Evolutionary conservation across 2,888 invertebrate species (phyloP), one percentile per base, ranked within the genome.

Genomic region (Callimorpha dominula): DNA sequence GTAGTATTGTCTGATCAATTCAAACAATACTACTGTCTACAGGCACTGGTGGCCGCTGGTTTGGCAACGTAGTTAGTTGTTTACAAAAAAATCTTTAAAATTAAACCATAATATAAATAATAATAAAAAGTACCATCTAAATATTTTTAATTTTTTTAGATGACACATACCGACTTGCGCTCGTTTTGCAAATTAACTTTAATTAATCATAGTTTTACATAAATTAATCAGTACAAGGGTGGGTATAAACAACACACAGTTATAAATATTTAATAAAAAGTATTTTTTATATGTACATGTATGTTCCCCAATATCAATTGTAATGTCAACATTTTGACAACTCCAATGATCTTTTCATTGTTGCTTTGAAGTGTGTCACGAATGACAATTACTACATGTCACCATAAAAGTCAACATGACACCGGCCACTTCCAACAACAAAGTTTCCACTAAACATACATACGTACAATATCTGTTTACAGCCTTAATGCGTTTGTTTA

Each of bases 401-500:
- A 64, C 11, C 43, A 20, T 43, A 57, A 73, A 75, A 63, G 77
- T 77, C 78, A 78, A 78, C 66, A 78, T 81, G 83, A 81, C 78
- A 81, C 78, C 65, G 78, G 82, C 64, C 82, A 76, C 84, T 77
- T 76, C 80, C 67, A 84, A 78, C 77, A 77, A 71, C 68, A 73
- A 78, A 76, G 71, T 74, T 72, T 60, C 50, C 67, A 72, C 68
- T 50, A 71, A 67, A 63, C 43, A 60, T 65, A 60, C 31, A 60
- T 60, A 57, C 54, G 40, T 50, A 73, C 43, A 67, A 78, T 76
- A 65, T 71, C 78, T 74, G 62, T 77, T 68, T 77, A 82, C 76
- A 81, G 70, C 79, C 81, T 78, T 83, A 82, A 82, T 80, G 74
- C 78, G 87, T 89, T 85, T 87, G 85, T 86, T 87, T 84, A 85